phyloP scores from a whole-genome alignment of 2,888 invertebrate species.

The Erebia ligea region DNA sequence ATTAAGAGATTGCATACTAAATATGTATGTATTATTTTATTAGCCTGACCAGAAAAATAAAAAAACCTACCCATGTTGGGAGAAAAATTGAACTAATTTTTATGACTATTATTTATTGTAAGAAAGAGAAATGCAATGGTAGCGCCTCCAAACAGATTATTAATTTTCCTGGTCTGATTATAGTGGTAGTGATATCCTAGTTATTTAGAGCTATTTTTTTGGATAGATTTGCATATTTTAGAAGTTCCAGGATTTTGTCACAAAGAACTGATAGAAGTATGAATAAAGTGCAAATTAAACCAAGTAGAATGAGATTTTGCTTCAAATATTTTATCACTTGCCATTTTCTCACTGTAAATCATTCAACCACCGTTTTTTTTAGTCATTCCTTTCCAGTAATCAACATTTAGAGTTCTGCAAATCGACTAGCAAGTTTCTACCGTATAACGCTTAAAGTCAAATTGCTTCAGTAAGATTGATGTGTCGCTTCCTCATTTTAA shows the following conservation, averaged over 20 bases:
- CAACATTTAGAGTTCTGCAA: conserved; percentile 23
- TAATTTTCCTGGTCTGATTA: too few relatives aligned
- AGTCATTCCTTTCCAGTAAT: not conserved
- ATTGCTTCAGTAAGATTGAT: conserved; percentile 68
- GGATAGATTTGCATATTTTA: not conserved
- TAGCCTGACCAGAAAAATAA: too few relatives aligned
- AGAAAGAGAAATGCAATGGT: too few relatives aligned
- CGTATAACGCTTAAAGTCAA: conserved; percentile 60
- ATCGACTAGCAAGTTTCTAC: conserved; percentile 52
- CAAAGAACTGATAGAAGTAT: not conserved
- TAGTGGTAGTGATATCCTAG: too few relatives aligned
- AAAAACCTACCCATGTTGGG: too few relatives aligned
- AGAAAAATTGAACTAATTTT: too few relatives aligned
- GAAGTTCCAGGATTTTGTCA: not conserved
- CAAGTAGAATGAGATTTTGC: not conserved
- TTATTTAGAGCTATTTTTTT: too few relatives aligned
- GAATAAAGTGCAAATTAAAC: not conserved
- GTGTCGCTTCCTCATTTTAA: conserved; percentile 53
- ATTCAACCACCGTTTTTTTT: not conserved
- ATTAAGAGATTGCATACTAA: too few relatives aligned
- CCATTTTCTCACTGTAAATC: not conserved
- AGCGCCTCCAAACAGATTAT: too few relatives aligned
- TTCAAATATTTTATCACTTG: not conserved
- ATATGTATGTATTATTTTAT: too few relatives aligned
- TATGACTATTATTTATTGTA: too few relatives aligned